These are phyloP conservation scores for Catostomus latipinnis DNA, from an alignment of 2,797 vertebrate species.

Conservation along the genomic window DNA sequence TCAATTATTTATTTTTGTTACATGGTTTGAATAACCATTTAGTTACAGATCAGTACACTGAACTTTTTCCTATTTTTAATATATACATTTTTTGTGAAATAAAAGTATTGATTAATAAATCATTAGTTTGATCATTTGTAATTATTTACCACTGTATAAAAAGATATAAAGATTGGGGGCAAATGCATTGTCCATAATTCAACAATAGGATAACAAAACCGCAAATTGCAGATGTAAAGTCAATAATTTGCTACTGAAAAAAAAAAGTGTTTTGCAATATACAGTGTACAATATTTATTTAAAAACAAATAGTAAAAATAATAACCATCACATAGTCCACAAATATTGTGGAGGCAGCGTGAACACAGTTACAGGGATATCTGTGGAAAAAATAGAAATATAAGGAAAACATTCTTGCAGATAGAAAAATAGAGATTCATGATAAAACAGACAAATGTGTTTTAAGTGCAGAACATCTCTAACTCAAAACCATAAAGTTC, in stretches of 20 bases:
- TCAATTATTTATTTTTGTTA: too few relatives aligned
- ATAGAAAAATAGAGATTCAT: conserved; percentile 1
- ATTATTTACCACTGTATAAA: conserved; percentile 17
- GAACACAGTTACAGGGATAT: conserved; percentile 40
- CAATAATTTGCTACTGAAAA: not conserved
- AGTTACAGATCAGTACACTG: too few relatives aligned
- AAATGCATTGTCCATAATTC: not conserved
- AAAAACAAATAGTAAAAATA: conserved; percentile 55
- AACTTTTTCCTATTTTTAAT: too few relatives aligned
- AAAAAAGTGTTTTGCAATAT: conserved; percentile 16
- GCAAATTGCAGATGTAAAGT: too few relatives aligned
- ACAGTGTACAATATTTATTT: conserved; percentile 58
- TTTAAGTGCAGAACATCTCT: not conserved
- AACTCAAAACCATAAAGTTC: not conserved
- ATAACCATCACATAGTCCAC: conserved; percentile 58
- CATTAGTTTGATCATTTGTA: not conserved
- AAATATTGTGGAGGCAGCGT: conserved; percentile 63
- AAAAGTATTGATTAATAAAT: too few relatives aligned
- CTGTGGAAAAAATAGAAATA: conserved; percentile 24
- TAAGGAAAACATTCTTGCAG: conserved; percentile 1
- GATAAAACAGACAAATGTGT: conserved; percentile 20
- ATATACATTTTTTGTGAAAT: too few relatives aligned
- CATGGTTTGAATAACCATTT: too few relatives aligned
- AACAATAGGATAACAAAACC: not conserved
- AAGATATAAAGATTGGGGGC: not conserved